Evolutionary conservation across 2,113 vertebrate species (phyloP).

Genomic region (Tyrannus savana): DNA sequence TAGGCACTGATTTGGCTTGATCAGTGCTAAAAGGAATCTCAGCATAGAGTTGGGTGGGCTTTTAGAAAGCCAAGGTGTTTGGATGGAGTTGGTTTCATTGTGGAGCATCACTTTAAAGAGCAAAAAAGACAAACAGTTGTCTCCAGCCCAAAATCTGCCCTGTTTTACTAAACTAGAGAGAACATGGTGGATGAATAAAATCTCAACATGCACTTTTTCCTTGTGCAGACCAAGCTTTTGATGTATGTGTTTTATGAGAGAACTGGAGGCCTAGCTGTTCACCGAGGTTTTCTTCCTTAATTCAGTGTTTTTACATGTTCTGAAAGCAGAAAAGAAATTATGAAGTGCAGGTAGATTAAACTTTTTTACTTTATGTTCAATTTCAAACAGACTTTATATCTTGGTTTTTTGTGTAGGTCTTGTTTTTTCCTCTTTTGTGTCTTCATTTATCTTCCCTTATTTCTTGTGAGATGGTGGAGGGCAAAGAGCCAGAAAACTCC

Average conservation of each 20-base stretch:
- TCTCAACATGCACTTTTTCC: background rate
- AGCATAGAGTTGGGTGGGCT: rapidly evolving
- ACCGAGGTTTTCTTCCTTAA: background rate
- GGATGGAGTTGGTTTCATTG: background rate
- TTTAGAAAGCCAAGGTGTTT: background rate
- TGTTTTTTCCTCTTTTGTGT: background rate
- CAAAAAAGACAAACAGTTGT: background rate
- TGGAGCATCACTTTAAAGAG: background rate
- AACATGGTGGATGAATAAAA: background rate
- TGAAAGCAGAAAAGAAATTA: background rate
- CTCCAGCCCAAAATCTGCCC: background rate
- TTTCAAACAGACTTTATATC: background rate
- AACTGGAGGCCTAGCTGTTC: background rate
- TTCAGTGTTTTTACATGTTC: background rate
- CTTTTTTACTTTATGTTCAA: background rate
- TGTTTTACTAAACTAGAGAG: background rate
- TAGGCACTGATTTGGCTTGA: background rate
- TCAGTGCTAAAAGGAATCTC: background rate
- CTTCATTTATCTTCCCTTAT: background rate
- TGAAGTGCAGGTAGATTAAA: background rate
- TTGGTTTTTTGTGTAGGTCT: background rate
- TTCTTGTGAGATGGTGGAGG: background rate
- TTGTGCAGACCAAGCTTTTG: background rate
- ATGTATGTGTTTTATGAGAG: background rate
- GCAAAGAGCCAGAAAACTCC: background rate